Conservation (phyloP, 2,113 vertebrate species). For the Pionites leucogaster region DNA sequence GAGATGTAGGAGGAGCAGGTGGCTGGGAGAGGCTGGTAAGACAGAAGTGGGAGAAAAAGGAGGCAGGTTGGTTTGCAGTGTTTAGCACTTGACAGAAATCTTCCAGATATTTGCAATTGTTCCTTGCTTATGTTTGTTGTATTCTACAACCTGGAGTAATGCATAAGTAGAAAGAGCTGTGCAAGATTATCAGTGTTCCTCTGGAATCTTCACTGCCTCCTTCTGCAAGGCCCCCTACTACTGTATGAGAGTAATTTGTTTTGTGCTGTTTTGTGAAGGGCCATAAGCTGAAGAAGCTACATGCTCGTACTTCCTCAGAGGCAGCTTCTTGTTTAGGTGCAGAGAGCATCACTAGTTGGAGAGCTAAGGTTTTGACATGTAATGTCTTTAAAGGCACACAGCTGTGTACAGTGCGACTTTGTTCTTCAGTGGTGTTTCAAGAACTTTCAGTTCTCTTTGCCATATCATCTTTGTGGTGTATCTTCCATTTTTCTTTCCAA, state of each 20-base stretch:
- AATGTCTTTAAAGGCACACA: background rate
- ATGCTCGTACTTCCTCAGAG: accelerated
- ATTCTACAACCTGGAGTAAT: background rate
- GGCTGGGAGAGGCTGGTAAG: background rate
- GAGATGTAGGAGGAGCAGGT: background rate
- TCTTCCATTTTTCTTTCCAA: background rate
- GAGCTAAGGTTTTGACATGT: background rate
- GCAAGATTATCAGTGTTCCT: background rate
- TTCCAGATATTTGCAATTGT: background rate
- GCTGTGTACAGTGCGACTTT: background rate
- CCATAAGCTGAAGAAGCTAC: background rate
- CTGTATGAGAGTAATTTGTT: background rate
- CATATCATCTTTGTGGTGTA: background rate
- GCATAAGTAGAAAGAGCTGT: background rate
- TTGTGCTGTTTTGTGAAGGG: background rate
- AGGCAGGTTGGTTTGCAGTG: background rate
- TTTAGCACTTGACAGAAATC: background rate
- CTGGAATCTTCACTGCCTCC: background rate
- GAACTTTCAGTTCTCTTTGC: background rate
- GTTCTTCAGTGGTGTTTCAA: background rate
- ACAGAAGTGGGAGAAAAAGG: background rate
- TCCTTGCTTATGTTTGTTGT: background rate
- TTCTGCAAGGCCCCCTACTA: background rate
- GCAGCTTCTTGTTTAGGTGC: background rate
- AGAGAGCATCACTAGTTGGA: background rate